These are phyloP conservation scores for Xestia c-nigrum DNA, from an alignment of 2,888 invertebrate genomes.

Conservation along the genomic window DNA sequence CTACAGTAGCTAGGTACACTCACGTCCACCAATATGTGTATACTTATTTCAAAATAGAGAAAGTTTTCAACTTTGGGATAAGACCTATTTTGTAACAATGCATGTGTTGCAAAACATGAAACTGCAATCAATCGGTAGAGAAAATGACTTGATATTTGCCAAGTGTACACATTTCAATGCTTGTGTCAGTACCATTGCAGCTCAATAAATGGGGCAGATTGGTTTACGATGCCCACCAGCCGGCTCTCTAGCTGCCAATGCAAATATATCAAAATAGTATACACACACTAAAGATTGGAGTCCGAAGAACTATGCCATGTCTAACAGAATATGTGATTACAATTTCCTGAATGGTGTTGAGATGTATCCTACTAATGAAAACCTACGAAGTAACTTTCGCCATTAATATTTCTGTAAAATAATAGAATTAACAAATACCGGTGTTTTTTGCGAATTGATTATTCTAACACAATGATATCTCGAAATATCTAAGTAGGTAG, in stretches of 20 bases:
- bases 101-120: not conserved
- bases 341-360: not conserved
- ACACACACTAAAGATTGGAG: not conserved
- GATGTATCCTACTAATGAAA: not conserved
- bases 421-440: not conserved
- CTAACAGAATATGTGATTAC: too few species aligned
- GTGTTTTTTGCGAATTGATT: not conserved
- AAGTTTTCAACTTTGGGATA: not conserved
- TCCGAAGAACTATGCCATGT: not conserved
- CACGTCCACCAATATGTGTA: not conserved
- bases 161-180: not conserved
- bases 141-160: not conserved
- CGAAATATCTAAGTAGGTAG: not conserved
- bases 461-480: not conserved
- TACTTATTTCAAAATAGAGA: not conserved
- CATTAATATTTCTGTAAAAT: not conserved
- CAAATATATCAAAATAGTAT: conserved; percentile 42
- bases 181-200: not conserved
- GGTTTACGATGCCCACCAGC: conserved; percentile 25
- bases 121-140: not conserved
- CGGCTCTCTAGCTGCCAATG: conserved; percentile 19
- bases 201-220: conserved; percentile 44
- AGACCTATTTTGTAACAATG: not conserved
- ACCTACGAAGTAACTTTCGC: not conserved
- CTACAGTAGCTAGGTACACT: not conserved